phyloP scores from a whole-genome alignment of 2,888 invertebrate species.

The Cheilosia urbana region DNA sequence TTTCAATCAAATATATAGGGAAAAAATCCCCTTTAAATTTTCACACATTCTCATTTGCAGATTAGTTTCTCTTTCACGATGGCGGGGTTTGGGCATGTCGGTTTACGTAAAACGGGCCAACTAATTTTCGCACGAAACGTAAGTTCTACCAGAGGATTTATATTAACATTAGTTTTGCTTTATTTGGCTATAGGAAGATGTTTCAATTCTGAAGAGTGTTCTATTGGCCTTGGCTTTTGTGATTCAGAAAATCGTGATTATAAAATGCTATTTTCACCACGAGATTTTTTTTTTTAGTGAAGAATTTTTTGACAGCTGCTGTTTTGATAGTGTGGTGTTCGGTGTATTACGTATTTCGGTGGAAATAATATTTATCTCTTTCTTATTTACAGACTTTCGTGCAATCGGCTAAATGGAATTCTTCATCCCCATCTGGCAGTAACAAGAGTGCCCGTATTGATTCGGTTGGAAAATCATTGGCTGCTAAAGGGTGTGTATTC shows the following conservation, averaged over 20 bases:
- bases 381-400: constrained; percentile 65
- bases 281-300: background rate
- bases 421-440: constrained; percentile 76
- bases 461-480: constrained; percentile 87
- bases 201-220: constrained; percentile 14
- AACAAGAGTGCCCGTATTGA: constrained; percentile 83
- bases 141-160: constrained; percentile 79
- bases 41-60: constrained; percentile 65
- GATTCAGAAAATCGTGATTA: constrained; percentile 21
- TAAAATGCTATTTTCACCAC: constrained; percentile 21
- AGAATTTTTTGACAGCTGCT: constrained; percentile 61
- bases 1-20: background rate
- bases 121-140: constrained; percentile 82
- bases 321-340: constrained; percentile 23
- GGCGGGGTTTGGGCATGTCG: constrained; percentile 87
- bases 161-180: constrained; percentile 17
- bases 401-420: constrained; percentile 76
- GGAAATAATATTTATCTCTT: constrained; percentile 34
- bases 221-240: background rate
- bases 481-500: constrained; percentile 88
- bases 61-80: constrained; percentile 82
- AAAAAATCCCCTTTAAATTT: constrained; percentile 54
- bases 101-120: constrained; percentile 83
- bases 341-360: constrained; percentile 9
- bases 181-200: background rate